A percentile compares a stretch with the other conserved stretches of the same genome.
Conservation (phyloP, 2,113 vertebrate genomes). For the Sialia sialis region DNA sequence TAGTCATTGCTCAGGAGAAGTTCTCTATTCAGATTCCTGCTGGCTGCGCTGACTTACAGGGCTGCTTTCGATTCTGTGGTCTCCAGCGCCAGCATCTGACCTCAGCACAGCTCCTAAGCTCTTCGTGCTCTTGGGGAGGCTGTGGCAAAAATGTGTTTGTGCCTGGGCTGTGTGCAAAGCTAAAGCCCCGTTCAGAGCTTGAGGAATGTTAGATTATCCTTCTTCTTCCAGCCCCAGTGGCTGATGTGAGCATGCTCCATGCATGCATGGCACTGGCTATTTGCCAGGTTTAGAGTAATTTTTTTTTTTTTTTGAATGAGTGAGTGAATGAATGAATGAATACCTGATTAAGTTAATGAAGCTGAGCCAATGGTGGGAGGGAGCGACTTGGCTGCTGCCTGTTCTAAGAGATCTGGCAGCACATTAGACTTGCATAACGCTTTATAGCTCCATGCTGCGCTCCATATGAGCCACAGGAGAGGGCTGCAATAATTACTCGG, state of each 20-base stretch:
- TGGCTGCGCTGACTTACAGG: not conserved
- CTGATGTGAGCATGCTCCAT: not conserved
- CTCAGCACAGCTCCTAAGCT: not conserved
- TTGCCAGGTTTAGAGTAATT: constrained; percentile 67
- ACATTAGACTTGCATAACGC: constrained; percentile 81
- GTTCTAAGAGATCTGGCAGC: constrained; percentile 80
- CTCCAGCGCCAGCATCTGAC: fast-evolving
- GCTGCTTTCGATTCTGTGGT: fast-evolving
- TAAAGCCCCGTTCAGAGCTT: not conserved
- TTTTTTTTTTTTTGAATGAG: constrained; percentile 78
- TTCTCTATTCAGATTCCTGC: not conserved
- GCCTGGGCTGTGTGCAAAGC: not conserved
- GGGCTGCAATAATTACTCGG: constrained; percentile 44
- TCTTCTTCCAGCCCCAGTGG: not conserved
- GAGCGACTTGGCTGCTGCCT: constrained; percentile 74
- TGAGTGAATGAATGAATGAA: constrained; percentile 89
- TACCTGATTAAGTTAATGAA: constrained; percentile 88
- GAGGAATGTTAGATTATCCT: not conserved
- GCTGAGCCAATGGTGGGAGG: constrained; percentile 74
- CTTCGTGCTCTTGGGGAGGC: not conserved
- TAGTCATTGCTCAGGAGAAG: not conserved
- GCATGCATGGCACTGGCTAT: constrained; percentile 66
- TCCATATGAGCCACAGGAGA: constrained; percentile 67
- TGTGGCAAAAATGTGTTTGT: not conserved
- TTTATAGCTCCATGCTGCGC: constrained; percentile 70